Evolutionary conservation across 2,113 vertebrate genomes (phyloP), one percentile per base, ranked within the genome.

Genomic region (Menidia beryllina): DNA sequence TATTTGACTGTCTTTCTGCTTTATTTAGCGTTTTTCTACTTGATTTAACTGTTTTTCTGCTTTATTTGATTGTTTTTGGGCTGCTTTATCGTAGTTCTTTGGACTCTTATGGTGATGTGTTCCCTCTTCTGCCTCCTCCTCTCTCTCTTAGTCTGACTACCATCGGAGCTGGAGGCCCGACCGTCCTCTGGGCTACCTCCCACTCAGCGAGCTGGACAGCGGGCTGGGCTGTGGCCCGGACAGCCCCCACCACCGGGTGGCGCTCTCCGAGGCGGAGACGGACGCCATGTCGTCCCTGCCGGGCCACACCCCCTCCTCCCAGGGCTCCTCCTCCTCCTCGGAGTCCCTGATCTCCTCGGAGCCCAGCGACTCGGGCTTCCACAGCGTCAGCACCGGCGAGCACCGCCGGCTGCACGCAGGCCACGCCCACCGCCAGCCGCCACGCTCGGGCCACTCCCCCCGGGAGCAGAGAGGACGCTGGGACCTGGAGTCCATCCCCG

Each of bases 401-500:
- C 74, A 86, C 82, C 59, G 88, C 0, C 83, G 84, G 9, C 77
- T 91, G 52, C 91, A 91, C 4, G 73, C 70, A 20, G 76, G 74
- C 49, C 83, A 81, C 30, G 43, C 25, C n/a, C 79, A 89, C 0
- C 77, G 86, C n/a, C 86, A 86, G 9, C 17, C 76, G 7, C 84
- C 88, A 1, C 81, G 69, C 19, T 57, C 77, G 11, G 89, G 81
- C 59, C 86, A 83, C 36, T 88, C 75, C 70, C 87, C 87, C 13
- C 77, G 88, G 7, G 88, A 91, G 56, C 88, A 90, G 79, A 90
- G 89, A 58, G 86, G 87, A 58, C 88, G 91, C 77, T 91, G 89
- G 88, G 92, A 93, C 51, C 63, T 93, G 81, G 90, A 93, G 82
- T 92, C 92, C 41, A 93, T 93, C 66, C 92, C 92, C 0, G 92